Evolutionary conservation across 2,888 invertebrate species (phyloP).

Genomic region (Luffia ferchaultella): DNA sequence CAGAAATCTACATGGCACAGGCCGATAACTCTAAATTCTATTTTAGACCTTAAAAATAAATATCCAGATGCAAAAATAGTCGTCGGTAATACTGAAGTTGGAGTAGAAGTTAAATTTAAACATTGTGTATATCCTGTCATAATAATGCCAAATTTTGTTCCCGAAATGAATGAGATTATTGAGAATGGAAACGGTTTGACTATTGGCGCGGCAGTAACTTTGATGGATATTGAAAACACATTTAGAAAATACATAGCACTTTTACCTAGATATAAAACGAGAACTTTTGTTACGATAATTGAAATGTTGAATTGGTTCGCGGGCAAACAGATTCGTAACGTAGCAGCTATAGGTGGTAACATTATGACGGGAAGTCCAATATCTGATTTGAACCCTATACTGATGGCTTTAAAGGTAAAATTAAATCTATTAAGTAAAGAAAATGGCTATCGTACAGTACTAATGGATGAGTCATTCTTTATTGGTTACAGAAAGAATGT

Average conservation of each 20-base stretch:
- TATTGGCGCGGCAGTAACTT: constrained; percentile 84
- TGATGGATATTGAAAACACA: constrained; percentile 76
- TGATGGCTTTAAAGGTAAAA: constrained; percentile 84
- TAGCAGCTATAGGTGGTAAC: constrained; percentile 93
- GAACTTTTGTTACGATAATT: constrained; percentile 73
- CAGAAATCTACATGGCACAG: constrained; percentile 73
- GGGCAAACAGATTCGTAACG: constrained; percentile 94
- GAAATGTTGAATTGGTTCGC: constrained; percentile 95
- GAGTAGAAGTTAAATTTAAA: constrained; percentile 86
- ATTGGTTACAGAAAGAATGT: constrained; percentile 80
- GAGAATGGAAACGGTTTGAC: constrained; percentile 67
- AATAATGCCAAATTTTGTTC: constrained; percentile 86
- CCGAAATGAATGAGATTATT: constrained; percentile 74
- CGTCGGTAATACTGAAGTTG: constrained; percentile 85
- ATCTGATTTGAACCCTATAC: constrained; percentile 92
- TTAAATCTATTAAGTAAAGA: constrained; percentile 69
- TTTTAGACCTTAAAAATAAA: constrained; percentile 71
- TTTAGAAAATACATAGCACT: constrained; percentile 68
- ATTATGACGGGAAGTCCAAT: constrained; percentile 97
- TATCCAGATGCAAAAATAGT: constrained; percentile 77
- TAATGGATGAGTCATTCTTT: constrained; percentile 81
- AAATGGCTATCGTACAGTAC: constrained; percentile 64
- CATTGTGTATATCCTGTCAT: constrained; percentile 77
- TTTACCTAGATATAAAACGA: constrained; percentile 68
- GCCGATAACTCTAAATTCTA: constrained; percentile 66